Conservation (phyloP, 1,140 invertebrate species). For the Pseudomyrmex dendroicus region DNA sequence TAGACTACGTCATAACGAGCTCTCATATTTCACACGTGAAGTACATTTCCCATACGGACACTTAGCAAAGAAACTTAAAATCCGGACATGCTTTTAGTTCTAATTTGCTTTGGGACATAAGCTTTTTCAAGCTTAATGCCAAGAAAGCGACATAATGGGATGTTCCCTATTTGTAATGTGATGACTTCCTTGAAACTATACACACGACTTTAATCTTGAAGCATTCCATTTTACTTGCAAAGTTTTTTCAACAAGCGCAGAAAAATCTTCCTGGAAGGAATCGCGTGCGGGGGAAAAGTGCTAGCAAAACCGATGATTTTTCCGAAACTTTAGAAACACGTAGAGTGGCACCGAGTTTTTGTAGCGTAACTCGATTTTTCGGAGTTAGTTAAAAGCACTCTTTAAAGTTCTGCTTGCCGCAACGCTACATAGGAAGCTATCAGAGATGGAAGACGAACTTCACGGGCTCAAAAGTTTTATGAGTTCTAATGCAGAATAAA, state of each 20-base stretch:
- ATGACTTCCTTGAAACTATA: background rate
- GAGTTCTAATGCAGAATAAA: slow-evolving; percentile 57
- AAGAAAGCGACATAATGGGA: slow-evolving; percentile 31
- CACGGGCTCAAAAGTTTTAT: slow-evolving; percentile 37
- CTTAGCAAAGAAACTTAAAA: slow-evolving; percentile 38
- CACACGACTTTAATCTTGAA: slow-evolving; percentile 16
- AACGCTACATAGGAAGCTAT: slow-evolving; percentile 48
- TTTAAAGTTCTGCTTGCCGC: slow-evolving; percentile 47
- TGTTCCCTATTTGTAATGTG: background rate
- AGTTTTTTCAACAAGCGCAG: slow-evolving; percentile 22
- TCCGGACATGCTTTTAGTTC: slow-evolving; percentile 25
- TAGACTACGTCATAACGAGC: slow-evolving; percentile 8
- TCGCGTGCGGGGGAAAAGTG: slow-evolving; percentile 19
- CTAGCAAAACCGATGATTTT: slow-evolving; percentile 51
- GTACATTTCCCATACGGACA: slow-evolving; percentile 10
- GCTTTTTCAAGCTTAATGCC: slow-evolving; percentile 53
- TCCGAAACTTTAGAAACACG: slow-evolving; percentile 37
- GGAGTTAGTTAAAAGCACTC: slow-evolving; percentile 57
- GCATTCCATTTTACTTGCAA: slow-evolving; percentile 18
- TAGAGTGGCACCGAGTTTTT: slow-evolving; percentile 56
- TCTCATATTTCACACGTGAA: slow-evolving; percentile 30
- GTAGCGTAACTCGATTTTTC: slow-evolving; percentile 54
- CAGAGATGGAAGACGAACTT: slow-evolving; percentile 53
- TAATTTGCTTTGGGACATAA: slow-evolving; percentile 37
- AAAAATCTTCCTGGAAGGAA: slow-evolving; percentile 40